Percentiles rank a stretch among this genome's conserved stretches.
Conservation (phyloP, 2,113 vertebrate genomes). For the Thomomys bottae region DNA sequence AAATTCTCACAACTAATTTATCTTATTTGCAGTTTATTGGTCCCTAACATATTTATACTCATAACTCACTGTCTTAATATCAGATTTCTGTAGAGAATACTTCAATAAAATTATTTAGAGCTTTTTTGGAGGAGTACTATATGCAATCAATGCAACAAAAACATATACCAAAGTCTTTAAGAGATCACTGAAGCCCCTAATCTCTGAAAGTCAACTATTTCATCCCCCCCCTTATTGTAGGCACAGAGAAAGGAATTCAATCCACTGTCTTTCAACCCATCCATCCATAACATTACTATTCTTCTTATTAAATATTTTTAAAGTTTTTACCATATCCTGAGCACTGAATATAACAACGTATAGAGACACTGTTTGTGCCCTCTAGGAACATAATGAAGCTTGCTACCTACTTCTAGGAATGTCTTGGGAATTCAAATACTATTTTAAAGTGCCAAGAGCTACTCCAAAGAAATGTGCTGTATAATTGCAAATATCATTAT, state of each 20-base stretch:
- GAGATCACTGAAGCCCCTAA: not conserved
- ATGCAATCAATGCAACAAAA: constrained; percentile 45
- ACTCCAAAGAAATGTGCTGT: constrained; percentile 77
- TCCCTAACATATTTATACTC: not conserved
- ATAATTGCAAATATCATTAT: constrained; percentile 76
- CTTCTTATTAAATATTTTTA: constrained; percentile 71
- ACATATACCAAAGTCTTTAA: not conserved
- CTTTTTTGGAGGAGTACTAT: not conserved
- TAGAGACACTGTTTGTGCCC: constrained; percentile 60
- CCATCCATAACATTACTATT: constrained; percentile 69
- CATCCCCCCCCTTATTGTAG: not conserved
- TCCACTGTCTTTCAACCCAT: constrained; percentile 32
- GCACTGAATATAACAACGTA: constrained; percentile 41
- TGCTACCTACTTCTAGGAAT: constrained; percentile 61
- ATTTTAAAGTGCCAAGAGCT: constrained; percentile 75
- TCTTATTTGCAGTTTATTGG: not conserved
- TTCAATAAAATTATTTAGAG: not conserved
- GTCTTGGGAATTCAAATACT: constrained; percentile 60
- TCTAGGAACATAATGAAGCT: constrained; percentile 67
- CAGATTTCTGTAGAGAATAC: not conserved
- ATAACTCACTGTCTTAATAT: not conserved
- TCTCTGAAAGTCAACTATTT: not conserved
- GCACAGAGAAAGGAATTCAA: constrained; percentile 43
- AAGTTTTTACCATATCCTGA: constrained; percentile 45
- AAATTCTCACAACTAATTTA: not conserved